Evolutionary conservation across 2,797 vertebrate genomes (phyloP), one percentile per base, ranked within the genome.

Genomic region (Etheostoma perlongum): DNA sequence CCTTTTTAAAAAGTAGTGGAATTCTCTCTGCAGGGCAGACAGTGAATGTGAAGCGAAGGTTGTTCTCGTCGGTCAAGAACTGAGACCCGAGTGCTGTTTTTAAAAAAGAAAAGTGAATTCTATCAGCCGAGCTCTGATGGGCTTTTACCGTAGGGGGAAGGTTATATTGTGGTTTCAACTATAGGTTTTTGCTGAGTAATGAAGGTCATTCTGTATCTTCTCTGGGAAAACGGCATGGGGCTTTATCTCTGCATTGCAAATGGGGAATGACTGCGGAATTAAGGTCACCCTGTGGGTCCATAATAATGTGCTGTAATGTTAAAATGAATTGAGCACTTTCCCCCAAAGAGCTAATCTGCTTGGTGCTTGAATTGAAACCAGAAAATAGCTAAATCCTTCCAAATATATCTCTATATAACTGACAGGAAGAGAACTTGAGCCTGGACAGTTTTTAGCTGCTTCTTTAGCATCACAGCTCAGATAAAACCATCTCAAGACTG

Each of bases 221-320:
- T 76, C 27, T 67, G 55, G 62, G 57, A 72, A 72, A 75, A 59
- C 72, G 19, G 49, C 66, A 16, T 9, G 1, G n/a, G 33, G 67
- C 53, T 78, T 89, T 84, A 84, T 89, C 81, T 84, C 49, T 76
- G 79, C 86, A 88, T 83, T 84, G 84, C 70, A 88, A 88, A 91
- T 83, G 27, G 57, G 57, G 33, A 64, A 72, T 13, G 71, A 66
- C 69, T 74, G 73, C 16, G 44, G 66, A 86, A 82, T 81, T 85
- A 82, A 81, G 88, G 81, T 88, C 71, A 80, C 60, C 55, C 81
- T 36, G 72, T 8, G 76, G 81, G 49, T 75, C 79, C 69, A 42
- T 76, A 73, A 68, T 79, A 83, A 82, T 54, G 62, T 62, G 74
- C 73, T 66, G 60, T 76, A 71, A 78, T 71, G 63, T 46, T 71